Conservation (phyloP, 1,140 invertebrate species). For the Tetramorium alpestre region DNA sequence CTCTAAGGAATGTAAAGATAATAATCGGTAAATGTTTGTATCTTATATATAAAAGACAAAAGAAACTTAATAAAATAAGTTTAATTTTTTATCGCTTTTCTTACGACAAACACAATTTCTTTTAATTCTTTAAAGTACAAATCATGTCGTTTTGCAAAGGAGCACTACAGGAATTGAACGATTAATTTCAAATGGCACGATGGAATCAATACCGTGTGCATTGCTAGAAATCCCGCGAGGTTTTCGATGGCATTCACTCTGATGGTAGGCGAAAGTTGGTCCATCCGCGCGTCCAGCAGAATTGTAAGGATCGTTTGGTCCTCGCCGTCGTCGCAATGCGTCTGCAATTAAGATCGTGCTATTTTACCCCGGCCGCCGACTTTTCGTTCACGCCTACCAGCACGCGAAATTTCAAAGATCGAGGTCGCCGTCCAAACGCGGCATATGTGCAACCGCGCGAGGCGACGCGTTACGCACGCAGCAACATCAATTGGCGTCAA, state of each 20-base stretch:
- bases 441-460: not conserved
- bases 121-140: not conserved
- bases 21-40: not conserved
- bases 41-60: not conserved
- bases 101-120: not conserved
- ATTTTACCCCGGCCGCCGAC: slow-evolving; percentile 6
- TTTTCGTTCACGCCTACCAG: not conserved
- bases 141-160: not conserved
- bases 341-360: slow-evolving; percentile 76
- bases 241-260: slow-evolving; percentile 86
- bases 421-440: slow-evolving; percentile 9
- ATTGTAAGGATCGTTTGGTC: slow-evolving; percentile 83
- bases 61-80: not conserved
- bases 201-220: slow-evolving; percentile 85
- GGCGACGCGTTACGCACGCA: slow-evolving; percentile 19
- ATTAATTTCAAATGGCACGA: slow-evolving; percentile 13
- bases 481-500: slow-evolving; percentile 78
- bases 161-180: not conserved
- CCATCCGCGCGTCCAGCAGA: slow-evolving; percentile 84
- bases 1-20: slow-evolving; percentile 79
- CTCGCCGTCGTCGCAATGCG: slow-evolving; percentile 82
- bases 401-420: slow-evolving; percentile 49
- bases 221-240: slow-evolving; percentile 85
- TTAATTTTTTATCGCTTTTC: not conserved
- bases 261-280: slow-evolving; percentile 84